Evolutionary conservation across 2,797 vertebrate genomes (phyloP), one percentile per base, ranked within the genome.

Genomic region (Tachyglossus aculeatus): DNA sequence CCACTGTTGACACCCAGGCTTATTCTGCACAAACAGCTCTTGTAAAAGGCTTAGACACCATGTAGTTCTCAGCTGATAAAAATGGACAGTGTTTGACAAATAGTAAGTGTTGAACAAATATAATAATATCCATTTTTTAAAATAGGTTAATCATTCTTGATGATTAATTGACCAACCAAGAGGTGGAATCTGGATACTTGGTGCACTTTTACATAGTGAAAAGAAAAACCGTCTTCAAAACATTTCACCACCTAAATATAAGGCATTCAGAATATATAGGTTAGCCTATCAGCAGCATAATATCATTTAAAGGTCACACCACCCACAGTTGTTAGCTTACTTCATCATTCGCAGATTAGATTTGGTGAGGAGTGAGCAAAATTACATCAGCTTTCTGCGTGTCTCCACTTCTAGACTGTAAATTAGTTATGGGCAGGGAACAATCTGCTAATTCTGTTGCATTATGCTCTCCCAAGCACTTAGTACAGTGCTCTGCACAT

Each of bases 231-330:
- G n/a, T 38, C 48, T 75, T 70, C 44, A 55, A 67, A 67, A 54
- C 38, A 51, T 24, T 64, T 62, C 37, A 22, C 43, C 36, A 38
- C 21, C 40, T 57, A 60, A 64, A 66, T 52, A 29, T 19, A 67
- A 74, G 45, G 40, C 19, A 56, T 74, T 78, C 31, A 39, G 52
- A 67, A 76, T 55, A 41, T n/a, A 38, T n/a, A 74, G 45, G 68
- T 38, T 33, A 58, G 39, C 11, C 41, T 32, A 40, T 44, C 37
- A 29, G 21, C 37, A 25, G 47, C 52, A 41, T 67, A 45, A 67
- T 45, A 19, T 21, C 10, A 33, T 5, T 11, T 8, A 78, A 69
- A 71, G 60, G 34, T 67, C 71, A 76, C 13, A 22, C 39, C 22
- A 37, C 21, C 43, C 67, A 47, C 54, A 71, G 37, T 50, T 56